Percentiles rank a stretch among this genome's conserved stretches.
Conservation (phyloP, 2,888 invertebrate genomes). For the Caenorhabditis afra region DNA sequence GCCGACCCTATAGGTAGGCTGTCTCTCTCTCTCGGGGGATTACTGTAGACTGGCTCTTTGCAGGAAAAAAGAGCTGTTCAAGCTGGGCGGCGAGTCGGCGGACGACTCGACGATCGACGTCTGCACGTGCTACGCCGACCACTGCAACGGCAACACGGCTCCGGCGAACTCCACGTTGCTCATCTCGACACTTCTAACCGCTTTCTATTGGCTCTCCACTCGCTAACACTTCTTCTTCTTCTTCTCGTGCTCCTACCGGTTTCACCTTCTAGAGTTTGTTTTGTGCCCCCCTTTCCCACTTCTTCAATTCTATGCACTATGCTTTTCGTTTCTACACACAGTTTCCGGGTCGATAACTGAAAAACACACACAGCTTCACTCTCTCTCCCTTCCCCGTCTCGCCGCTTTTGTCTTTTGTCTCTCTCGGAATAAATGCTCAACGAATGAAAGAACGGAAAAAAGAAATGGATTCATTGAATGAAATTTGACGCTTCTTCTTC, state of each 20-base stretch:
- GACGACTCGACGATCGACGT: slow-evolving; percentile 77
- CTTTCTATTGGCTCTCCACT: neutral
- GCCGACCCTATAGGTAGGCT: slow-evolving; percentile 71
- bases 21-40: too few species aligned
- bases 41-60: slow-evolving; percentile 5
- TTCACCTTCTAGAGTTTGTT: slow-evolving; percentile 25
- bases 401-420: neutral
- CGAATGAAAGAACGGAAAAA: too few species aligned
- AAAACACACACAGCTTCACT: slow-evolving; percentile 17
- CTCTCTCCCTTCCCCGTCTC: slow-evolving; percentile 3
- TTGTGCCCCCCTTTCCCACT: slow-evolving; percentile 22
- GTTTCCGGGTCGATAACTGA: too few species aligned
- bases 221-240: neutral
- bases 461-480: neutral
- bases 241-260: slow-evolving; percentile 38
- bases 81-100: slow-evolving; percentile 68
- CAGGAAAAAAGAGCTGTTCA: slow-evolving; percentile 77
- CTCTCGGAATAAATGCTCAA: neutral
- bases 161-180: neutral
- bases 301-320: too few species aligned
- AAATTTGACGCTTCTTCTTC: slow-evolving; percentile 1
- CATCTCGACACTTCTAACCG: neutral
- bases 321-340: too few species aligned
- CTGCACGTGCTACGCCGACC: slow-evolving; percentile 79
- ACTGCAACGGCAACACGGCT: slow-evolving; percentile 80